phyloP scores from a whole-genome alignment of 2,113 vertebrate genomes.

The Bufo gargarizans region DNA sequence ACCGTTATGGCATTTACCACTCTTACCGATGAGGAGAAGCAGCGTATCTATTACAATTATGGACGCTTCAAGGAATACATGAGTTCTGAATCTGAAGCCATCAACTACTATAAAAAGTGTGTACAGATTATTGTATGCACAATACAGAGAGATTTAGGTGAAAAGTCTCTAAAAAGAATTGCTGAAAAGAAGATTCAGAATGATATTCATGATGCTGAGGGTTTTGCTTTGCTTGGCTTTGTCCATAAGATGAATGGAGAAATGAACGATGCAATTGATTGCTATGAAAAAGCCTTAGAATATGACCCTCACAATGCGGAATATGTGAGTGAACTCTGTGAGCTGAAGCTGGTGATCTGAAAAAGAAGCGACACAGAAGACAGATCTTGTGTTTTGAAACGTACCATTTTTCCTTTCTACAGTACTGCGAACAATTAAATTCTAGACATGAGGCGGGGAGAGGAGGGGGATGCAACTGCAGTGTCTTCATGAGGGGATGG shows the following conservation, averaged over 20 bases:
- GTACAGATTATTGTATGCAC: constrained; percentile 67
- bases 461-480: too few species aligned
- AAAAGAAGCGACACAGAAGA: too few species aligned
- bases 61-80: constrained; percentile 66
- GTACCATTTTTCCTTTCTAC: too few species aligned
- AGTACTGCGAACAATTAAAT: too few species aligned
- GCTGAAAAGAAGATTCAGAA: constrained; percentile 59
- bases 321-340: constrained; percentile 64
- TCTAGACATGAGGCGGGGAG: too few species aligned
- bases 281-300: constrained; percentile 34
- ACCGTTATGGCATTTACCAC: constrained; percentile 62
- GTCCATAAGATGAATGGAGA: not conserved
- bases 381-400: too few species aligned
- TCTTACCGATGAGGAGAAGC: constrained; percentile 63
- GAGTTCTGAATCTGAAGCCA: constrained; percentile 69
- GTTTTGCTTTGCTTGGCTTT: constrained; percentile 55
- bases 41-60: constrained; percentile 66
- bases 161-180: constrained; percentile 61
- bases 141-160: constrained; percentile 37
- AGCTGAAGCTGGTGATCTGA: constrained; percentile 57
- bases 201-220: constrained; percentile 54
- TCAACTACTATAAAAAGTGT: constrained; percentile 68
- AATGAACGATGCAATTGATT: constrained; percentile 27
- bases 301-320: constrained; percentile 66
- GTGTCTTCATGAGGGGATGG: too few species aligned